phyloP scores from a whole-genome alignment of 2,797 vertebrate genomes.

The Apodemus agrarius region DNA sequence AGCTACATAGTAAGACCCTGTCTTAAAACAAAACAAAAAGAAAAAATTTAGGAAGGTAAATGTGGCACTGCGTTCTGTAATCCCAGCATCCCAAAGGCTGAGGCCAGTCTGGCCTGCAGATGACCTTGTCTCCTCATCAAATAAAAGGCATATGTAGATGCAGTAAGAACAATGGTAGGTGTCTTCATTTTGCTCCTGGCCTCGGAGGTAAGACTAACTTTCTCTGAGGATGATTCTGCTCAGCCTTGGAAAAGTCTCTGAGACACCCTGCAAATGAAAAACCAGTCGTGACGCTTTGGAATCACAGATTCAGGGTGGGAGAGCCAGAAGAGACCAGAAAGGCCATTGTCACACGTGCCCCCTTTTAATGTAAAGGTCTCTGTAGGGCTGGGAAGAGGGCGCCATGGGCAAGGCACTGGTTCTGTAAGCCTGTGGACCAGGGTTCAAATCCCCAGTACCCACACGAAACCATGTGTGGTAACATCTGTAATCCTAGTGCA shows the following conservation, averaged over 20 bases:
- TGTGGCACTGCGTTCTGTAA: not conserved
- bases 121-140: not conserved
- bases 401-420: not conserved
- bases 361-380: not conserved
- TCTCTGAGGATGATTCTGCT: not conserved
- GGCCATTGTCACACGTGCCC: not conserved
- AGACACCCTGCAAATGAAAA: not conserved
- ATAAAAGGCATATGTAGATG: not conserved
- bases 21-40: no score
- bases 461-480: not conserved
- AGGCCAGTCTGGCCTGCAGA: not conserved
- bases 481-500: not conserved
- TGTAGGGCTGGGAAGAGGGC: not conserved
- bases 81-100: not conserved
- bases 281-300: not conserved
- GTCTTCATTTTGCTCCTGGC: not conserved
- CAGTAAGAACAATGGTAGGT: not conserved
- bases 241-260: not conserved
- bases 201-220: not conserved
- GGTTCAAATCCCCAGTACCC: not conserved
- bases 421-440: not conserved
- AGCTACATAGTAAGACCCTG: no score
- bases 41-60: not conserved
- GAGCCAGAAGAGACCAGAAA: not conserved
- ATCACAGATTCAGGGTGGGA: not conserved